Evolutionary conservation across 2,888 invertebrate genomes (phyloP), one percentile per base, ranked within the genome.

Genomic region (Machimus rusticus): DNA sequence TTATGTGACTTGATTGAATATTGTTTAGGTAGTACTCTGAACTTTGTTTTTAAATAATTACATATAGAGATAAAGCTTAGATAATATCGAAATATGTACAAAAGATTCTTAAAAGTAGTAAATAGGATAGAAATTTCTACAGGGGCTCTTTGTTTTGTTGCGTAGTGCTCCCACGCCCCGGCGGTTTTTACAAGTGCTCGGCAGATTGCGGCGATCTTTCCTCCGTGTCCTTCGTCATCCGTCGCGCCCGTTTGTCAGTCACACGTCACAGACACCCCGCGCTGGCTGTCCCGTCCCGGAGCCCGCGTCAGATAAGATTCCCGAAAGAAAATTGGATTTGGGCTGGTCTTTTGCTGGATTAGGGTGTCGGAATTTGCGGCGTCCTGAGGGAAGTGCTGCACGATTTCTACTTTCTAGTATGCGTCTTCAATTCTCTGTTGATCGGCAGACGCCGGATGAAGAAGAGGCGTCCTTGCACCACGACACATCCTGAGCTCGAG

Each of bases 271-370:
- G 34, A 87, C 84, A 87, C 84, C 57, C 77, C 57, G 87, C 55
- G 55, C 74, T 55, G 37, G 79, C 34, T 79, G 76, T 51, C 74
- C 66, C 1, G 76, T 51, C 74, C 66, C 1, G 39, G 37, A 66
- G 51, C 78, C 77, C 43, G 39, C 86, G 43, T 79, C 86, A 86
- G 86, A 86, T 86, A 86, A 79, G 57, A 86, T 78, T 86, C 84
- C 74, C 28, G 37, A 86, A 76, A 86, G 86, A 77, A 74, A 77
- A 77, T 77, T 51, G 76, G 77, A 77, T 77, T 76, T 77, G 77
- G 86, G 77, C 55, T 34, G 43, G 23, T 77, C 77, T 77, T 86
- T 31, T 77, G 31, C 55, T 77, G 76, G 76, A 77, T 86, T 86
- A 86, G 76, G 55, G 77, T 34, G 12, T 86, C 51, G 74, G 77